Base-by-base conservation (phyloP, 2,888 invertebrate genomes). In the Orthosia incerta region DNA sequence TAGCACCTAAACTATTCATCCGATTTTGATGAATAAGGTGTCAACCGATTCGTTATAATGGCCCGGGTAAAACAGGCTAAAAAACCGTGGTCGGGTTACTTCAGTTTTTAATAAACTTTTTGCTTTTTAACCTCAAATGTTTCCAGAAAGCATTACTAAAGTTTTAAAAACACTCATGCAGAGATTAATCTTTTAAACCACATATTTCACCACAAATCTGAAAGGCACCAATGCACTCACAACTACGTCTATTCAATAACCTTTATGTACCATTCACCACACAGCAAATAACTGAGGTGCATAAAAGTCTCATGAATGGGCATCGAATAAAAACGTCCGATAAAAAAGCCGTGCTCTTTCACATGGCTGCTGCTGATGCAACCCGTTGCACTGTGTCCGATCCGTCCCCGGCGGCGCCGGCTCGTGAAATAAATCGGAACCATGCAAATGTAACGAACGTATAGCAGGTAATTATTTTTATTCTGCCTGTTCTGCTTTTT, bases 281-380 rank as follows among this genome's bases (percentile, higher is more conserved):
- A 78, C 72, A 78, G 86, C 77, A 82, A 84, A 81, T 83, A 78
- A 79, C 60, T 57, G 61, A 63, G 23, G 55, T 72, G 59, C 26
- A 79, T 74, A 74, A 59, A 86, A 86, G 80, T 62, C 67, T 79
- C 61, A 76, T 80, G 82, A 84, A 84, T 82, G 76, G 76, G 55
- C 73, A 81, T 75, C 75, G 26, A 82, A 86, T 86, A 80, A 86
- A 85, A 84, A 76, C 20, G 61, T 59, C 69, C 46, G 74, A 80
- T 77, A 80, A 85, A 90, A 89, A 76, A 88, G 79, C 70, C 76
- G 80, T 80, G 83, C 76, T 77, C 87, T 86, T 76, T 87, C 89
- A 86, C 91, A 88, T 91, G 90, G 89, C 76, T 83, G 87, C 80
- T 76, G 74, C 66, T 78, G 81, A 77, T 87, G 86, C 87, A 83